Conservation (phyloP, 2,113 vertebrate species). For the Verasper variegatus region DNA sequence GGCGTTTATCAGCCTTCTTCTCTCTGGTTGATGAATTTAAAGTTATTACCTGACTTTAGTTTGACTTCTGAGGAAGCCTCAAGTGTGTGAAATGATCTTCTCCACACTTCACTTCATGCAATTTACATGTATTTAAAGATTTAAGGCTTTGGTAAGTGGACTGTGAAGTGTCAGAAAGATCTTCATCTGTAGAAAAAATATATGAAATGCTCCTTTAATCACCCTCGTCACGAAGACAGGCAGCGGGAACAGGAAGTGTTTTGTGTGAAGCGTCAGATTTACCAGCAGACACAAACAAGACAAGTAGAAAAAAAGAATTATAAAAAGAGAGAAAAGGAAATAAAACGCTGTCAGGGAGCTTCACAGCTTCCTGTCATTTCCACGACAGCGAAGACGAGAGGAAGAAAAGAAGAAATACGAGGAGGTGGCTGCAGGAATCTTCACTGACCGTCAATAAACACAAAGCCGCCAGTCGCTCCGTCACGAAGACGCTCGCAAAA, state of each 20-base stretch:
- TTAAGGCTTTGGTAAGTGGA: slow-evolving; percentile 44
- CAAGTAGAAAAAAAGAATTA: neutral
- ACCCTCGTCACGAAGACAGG: neutral
- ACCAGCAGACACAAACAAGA: slow-evolving; percentile 22
- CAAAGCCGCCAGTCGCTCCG: neutral
- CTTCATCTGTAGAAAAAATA: slow-evolving; percentile 2
- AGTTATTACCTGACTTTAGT: neutral
- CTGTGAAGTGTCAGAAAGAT: slow-evolving; percentile 39
- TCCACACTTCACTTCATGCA: slow-evolving; percentile 33
- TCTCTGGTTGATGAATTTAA: neutral
- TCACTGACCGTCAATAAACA: neutral
- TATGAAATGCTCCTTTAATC: slow-evolving; percentile 4
- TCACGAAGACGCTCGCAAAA: neutral
- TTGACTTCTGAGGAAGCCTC: neutral
- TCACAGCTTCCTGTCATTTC: slow-evolving; percentile 18
- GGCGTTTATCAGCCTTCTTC: slow-evolving; percentile 10
- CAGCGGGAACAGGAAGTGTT: neutral
- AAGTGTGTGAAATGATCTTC: neutral
- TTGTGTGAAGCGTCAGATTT: slow-evolving; percentile 8
- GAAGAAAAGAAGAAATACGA: neutral
- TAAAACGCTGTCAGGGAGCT: slow-evolving; percentile 27
- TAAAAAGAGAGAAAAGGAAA: neutral
- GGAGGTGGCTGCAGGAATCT: neutral
- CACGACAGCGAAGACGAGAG: neutral
- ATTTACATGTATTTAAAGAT: slow-evolving; percentile 49